Evolutionary conservation across 1,140 invertebrate genomes (phyloP).

Genomic region (Meloidogyne floridensis): DNA sequence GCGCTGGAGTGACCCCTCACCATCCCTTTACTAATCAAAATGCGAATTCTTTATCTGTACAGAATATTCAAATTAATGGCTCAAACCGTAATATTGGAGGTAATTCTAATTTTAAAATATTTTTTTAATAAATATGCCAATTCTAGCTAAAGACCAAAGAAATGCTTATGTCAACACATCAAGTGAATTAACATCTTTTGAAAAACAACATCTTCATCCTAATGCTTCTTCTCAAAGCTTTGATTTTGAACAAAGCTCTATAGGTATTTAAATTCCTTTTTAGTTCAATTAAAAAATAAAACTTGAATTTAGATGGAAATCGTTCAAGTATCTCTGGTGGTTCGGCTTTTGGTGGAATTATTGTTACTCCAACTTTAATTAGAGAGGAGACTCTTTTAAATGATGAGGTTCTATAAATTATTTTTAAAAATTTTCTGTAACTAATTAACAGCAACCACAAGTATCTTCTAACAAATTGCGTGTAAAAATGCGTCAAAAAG

Average conservation of each 20-base stretch:
- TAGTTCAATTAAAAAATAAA: too few species aligned
- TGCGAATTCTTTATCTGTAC: not conserved
- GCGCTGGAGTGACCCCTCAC: not conserved
- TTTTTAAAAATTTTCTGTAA: not conserved
- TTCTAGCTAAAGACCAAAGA: not conserved
- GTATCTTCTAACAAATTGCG: slow-evolving; percentile 8
- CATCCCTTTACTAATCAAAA: not conserved
- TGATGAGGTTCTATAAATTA: not conserved
- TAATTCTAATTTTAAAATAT: not conserved
- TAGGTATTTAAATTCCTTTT: not conserved
- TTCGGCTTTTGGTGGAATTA: slow-evolving; percentile 7
- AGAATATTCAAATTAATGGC: slow-evolving; percentile 1
- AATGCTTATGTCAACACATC: not conserved
- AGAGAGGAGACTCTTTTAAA: not conserved
- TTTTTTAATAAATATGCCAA: not conserved
- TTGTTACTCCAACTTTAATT: slow-evolving; percentile 1
- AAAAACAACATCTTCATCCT: not conserved
- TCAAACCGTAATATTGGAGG: not conserved
- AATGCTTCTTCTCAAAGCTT: not conserved
- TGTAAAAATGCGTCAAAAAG: slow-evolving; percentile 34
- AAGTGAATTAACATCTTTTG: not conserved
- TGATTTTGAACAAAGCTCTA: slow-evolving; percentile 5
- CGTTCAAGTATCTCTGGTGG: not conserved
- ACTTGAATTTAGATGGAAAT: not conserved
- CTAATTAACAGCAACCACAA: not conserved